Percentiles rank a stretch among this genome's conserved stretches.
phyloP scores from a whole-genome alignment of 92 coral and sea anemone species.

The Zoanthus sansibaricus region DNA sequence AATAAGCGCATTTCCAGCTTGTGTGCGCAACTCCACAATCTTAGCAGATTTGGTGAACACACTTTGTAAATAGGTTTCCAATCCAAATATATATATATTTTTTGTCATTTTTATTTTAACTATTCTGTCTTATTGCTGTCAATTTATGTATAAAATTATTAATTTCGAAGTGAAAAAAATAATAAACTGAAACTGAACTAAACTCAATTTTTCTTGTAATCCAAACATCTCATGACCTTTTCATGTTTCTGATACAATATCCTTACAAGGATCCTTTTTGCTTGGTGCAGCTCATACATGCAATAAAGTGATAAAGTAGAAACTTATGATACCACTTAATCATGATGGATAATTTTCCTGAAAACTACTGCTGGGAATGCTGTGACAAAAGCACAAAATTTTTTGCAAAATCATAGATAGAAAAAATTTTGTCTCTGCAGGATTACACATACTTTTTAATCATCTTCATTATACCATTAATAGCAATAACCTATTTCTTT shows the following conservation, averaged over 20 bases:
- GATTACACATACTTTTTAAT: neutral
- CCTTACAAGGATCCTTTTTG: conserved; percentile 16
- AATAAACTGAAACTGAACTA: too few species aligned
- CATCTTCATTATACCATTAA: neutral
- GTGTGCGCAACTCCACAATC: too few species aligned
- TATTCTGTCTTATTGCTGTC: too few species aligned
- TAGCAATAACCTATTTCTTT: neutral
- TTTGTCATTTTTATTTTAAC: too few species aligned
- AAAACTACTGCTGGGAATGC: neutral
- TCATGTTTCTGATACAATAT: conserved; percentile 1
- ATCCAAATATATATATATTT: too few species aligned
- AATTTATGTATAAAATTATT: too few species aligned
- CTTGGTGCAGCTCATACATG: conserved; percentile 15
- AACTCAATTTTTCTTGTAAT: neutral
- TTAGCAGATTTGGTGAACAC: too few species aligned
- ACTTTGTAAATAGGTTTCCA: too few species aligned
- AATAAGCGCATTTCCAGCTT: too few species aligned
- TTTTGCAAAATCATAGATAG: conserved; percentile 20
- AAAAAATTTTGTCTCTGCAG: conserved; percentile 15
- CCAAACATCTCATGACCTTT: neutral
- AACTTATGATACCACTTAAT: conserved; percentile 14
- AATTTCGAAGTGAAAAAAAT: too few species aligned
- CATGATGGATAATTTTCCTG: neutral
- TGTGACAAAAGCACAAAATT: conserved; percentile 16
- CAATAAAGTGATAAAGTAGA: neutral